Evolutionary conservation across 2,888 invertebrate species (phyloP).

Genomic region (Dorcus hopei): DNA sequence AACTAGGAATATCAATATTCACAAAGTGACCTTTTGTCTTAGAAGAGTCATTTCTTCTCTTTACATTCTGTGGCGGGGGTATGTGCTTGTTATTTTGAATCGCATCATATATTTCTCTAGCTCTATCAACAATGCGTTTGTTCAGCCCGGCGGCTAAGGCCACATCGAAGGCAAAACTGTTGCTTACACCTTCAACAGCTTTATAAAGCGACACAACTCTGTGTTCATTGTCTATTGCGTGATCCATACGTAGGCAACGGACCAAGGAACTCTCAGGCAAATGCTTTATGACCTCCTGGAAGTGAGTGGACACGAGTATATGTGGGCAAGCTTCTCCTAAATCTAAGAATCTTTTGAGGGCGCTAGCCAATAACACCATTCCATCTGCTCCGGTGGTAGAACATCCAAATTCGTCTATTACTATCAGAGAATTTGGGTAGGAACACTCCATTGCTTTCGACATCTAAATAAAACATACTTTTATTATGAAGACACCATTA

Average conservation of each 20-base stretch:
- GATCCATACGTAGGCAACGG: constrained; percentile 40
- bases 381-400: constrained; percentile 79
- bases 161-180: constrained; percentile 65
- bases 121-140: constrained; percentile 53
- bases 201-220: constrained; percentile 67
- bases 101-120: constrained; percentile 49
- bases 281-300: constrained; percentile 61
- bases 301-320: constrained; percentile 75
- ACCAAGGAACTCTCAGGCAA: constrained; percentile 53
- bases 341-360: constrained; percentile 64
- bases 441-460: constrained; percentile 66
- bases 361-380: constrained; percentile 66
- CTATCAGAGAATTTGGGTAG: constrained; percentile 64
- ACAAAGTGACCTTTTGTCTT: constrained; percentile 1
- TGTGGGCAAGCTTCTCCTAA: constrained; percentile 63
- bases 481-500: too few species aligned
- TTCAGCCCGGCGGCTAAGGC: constrained; percentile 61
- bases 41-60: not conserved
- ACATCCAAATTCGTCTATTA: constrained; percentile 89
- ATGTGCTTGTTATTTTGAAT: constrained; percentile 31
- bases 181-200: constrained; percentile 57
- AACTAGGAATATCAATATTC: constrained; percentile 9
- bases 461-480: constrained; percentile 54
- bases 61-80: not conserved
- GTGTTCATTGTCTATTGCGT: constrained; percentile 28